A percentile compares a stretch with the other conserved stretches of the same genome.
phyloP scores from a whole-genome alignment of 2,888 invertebrate species.

The Drosophila formosana region DNA sequence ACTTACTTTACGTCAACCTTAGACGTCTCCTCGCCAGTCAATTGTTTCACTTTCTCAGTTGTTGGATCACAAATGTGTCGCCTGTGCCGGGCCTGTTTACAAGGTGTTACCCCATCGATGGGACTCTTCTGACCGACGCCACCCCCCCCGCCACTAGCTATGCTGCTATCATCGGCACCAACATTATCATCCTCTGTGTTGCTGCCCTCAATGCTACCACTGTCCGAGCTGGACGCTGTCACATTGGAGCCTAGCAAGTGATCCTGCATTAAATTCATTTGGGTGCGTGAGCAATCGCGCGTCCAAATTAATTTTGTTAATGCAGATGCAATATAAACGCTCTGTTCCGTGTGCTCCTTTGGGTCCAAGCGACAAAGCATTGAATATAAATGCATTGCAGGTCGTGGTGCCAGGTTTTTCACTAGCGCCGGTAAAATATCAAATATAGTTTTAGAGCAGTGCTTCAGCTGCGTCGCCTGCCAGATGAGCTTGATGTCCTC shows the following conservation, averaged over 20 bases:
- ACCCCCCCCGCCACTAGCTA: conserved; percentile 84
- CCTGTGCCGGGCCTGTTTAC: conserved; percentile 85
- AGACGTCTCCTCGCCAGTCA: conserved; percentile 73
- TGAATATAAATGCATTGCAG: conserved; percentile 94
- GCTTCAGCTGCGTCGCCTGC: conserved; percentile 97
- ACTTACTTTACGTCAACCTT: conserved; percentile 82
- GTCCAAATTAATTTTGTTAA: conserved; percentile 97
- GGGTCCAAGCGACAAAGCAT: conserved; percentile 95
- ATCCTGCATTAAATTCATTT: conserved; percentile 83
- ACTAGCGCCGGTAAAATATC: conserved; percentile 95
- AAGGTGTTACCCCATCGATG: conserved; percentile 86
- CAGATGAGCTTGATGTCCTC: conserved; percentile 97
- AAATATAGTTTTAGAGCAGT: conserved; percentile 96
- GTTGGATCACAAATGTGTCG: conserved; percentile 83
- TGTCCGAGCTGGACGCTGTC: conserved; percentile 89
- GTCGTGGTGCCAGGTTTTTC: conserved; percentile 94
- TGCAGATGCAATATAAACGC: conserved; percentile 95
- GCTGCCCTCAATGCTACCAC: conserved; percentile 92
- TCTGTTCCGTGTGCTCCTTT: conserved; percentile 97
- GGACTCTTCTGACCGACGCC: conserved; percentile 83
- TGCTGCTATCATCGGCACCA: conserved; percentile 87
- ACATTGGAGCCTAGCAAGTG: conserved; percentile 85
- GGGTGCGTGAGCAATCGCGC: conserved; percentile 87
- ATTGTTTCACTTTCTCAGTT: conserved; percentile 74
- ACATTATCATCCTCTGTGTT: conserved; percentile 91